A percentile compares a stretch with the other conserved stretches of the same genome.
Conservation (phyloP, 1,140 invertebrate species). For the Drosophila busckii region DNA sequence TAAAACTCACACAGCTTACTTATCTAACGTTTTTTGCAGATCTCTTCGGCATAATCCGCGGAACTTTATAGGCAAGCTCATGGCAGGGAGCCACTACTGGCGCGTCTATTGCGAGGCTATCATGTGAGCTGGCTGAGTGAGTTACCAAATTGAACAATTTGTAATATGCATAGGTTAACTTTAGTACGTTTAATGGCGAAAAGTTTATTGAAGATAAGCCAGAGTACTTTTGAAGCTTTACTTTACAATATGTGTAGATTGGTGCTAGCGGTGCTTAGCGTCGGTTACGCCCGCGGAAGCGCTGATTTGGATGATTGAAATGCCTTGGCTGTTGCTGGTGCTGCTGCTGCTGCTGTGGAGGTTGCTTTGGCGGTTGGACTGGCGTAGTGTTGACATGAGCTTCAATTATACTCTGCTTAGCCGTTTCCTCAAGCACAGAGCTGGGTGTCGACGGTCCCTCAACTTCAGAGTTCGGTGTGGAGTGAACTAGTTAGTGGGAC, state of each 20-base stretch:
- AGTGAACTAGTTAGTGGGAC: slow-evolving; percentile 27
- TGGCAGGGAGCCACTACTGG: slow-evolving; percentile 83
- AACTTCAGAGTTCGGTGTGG: slow-evolving; percentile 40
- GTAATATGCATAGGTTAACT: too few species aligned
- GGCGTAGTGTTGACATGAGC: slow-evolving; percentile 4
- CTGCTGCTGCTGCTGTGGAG: slow-evolving; percentile 19
- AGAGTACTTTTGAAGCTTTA: slow-evolving; percentile 35
- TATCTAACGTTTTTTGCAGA: slow-evolving; percentile 25
- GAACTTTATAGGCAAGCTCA: slow-evolving; percentile 82
- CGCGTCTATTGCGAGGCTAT: slow-evolving; percentile 81
- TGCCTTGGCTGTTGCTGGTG: slow-evolving; percentile 41
- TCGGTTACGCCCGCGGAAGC: slow-evolving; percentile 57
- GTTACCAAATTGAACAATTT: too few species aligned
- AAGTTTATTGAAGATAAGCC: slow-evolving; percentile 14
- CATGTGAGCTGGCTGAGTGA: slow-evolving; percentile 63
- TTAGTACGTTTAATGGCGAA: slow-evolving; percentile 37
- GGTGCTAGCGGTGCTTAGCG: slow-evolving; percentile 18
- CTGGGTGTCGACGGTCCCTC: slow-evolving; percentile 11
- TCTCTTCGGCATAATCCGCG: slow-evolving; percentile 79
- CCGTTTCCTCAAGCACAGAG: slow-evolving; percentile 14
- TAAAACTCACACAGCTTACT: not conserved
- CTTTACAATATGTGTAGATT: slow-evolving; percentile 43
- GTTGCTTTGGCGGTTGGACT: not conserved
- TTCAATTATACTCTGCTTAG: slow-evolving; percentile 7
- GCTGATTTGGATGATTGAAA: slow-evolving; percentile 46